phyloP scores from a whole-genome alignment of 92 coral and sea anemone genomes.

The Ricordea florida region DNA sequence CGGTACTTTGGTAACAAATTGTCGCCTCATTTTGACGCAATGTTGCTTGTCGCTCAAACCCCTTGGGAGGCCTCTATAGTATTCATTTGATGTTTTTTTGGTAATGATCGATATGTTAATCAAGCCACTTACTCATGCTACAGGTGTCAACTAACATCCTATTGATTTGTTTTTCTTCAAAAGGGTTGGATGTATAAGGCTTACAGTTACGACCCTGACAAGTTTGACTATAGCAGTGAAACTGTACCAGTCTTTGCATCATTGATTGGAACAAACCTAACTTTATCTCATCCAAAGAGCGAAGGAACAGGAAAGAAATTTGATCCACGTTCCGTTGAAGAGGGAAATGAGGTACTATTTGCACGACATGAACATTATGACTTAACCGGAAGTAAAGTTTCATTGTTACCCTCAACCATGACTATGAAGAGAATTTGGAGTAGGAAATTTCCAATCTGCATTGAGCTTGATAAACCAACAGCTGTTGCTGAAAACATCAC shows the following conservation, averaged over 20 bases:
- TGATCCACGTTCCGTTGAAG: constrained; percentile 72
- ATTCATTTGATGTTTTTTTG: too few relatives aligned
- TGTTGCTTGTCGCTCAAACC: too few relatives aligned
- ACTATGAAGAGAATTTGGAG: constrained; percentile 88
- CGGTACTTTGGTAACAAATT: too few relatives aligned
- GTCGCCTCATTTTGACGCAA: too few relatives aligned
- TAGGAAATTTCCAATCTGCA: constrained; percentile 84
- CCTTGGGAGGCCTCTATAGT: too few relatives aligned
- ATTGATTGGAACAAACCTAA: constrained; percentile 69
- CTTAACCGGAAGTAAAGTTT: constrained; percentile 68
- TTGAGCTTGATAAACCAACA: constrained; percentile 41
- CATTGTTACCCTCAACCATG: constrained; percentile 75
- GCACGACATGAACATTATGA: constrained; percentile 70
- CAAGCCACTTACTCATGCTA: too few relatives aligned
- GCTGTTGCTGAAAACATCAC: constrained; percentile 25
- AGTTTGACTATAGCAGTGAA: constrained; percentile 70
- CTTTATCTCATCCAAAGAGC: constrained; percentile 74
- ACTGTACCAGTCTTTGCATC: constrained; percentile 72
- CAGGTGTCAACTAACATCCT: neutral
- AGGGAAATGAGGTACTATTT: constrained; percentile 46
- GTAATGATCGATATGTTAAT: too few relatives aligned
- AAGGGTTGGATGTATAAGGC: constrained; percentile 99
- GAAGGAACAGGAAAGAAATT: constrained; percentile 71
- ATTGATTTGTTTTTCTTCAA: neutral
- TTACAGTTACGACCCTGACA: constrained; percentile 67